A percentile compares a stretch with the other conserved stretches of the same genome.
These are phyloP conservation scores for Geodia barretti DNA, from an alignment of 37 sponge, comb jelly and placozoan genomes.

Conservation along the genomic window DNA sequence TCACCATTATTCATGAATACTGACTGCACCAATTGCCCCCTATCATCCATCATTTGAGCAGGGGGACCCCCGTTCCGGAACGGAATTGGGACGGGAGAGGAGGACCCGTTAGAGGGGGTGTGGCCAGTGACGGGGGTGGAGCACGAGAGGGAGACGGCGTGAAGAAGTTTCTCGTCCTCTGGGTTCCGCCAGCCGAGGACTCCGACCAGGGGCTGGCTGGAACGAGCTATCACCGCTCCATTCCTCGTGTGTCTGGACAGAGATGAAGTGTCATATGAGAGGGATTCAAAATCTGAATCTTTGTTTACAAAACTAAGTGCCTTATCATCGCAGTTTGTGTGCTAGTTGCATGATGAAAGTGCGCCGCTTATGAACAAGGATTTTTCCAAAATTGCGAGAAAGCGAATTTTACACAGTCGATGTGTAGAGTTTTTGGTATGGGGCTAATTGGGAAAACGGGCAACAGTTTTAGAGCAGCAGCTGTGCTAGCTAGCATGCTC, in stretches of 20 bases:
- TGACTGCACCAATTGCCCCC: not conserved
- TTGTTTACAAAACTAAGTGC: no score
- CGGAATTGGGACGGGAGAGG: not conserved
- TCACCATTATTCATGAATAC: not conserved
- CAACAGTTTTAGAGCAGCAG: no score
- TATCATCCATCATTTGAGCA: not conserved
- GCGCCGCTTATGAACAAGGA: no score
- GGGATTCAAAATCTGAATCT: no score
- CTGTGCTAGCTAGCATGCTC: no score
- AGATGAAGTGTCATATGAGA: no score
- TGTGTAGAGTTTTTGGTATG: no score
- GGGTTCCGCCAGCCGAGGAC: slow-evolving; percentile 77
- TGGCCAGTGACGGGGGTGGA: not conserved
- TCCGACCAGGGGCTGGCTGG: slow-evolving; percentile 89
- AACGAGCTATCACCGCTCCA: slow-evolving; percentile 87
- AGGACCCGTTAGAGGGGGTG: not conserved
- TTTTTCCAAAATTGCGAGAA: no score
- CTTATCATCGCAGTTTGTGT: no score
- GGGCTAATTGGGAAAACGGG: no score
- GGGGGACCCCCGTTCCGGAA: not conserved
- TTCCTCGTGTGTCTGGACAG: slow-evolving; percentile 66
- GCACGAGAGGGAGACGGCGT: slow-evolving; percentile 59
- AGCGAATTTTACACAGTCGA: no score
- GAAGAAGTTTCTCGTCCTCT: slow-evolving; percentile 80
- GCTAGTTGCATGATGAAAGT: no score